Evolutionary conservation across 30 jellyfish, hydroid and myxozoan species (phyloP).

Genomic region (Turritopsis rubra): DNA sequence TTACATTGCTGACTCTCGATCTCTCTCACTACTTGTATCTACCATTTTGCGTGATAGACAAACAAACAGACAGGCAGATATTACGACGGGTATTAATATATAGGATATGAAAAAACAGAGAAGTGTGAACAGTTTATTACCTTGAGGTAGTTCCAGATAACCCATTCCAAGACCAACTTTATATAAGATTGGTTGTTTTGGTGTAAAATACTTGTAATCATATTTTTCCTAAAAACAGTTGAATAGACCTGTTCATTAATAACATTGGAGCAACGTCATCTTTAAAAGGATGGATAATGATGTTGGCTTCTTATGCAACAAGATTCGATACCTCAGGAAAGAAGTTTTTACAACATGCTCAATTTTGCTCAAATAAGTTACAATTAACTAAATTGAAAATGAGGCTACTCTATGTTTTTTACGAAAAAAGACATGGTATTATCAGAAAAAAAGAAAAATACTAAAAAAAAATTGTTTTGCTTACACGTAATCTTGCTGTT

Average conservation of each 20-base stretch:
- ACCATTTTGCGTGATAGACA: no score
- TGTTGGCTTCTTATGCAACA: no score
- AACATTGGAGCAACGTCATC: no score
- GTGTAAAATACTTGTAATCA: conserved; percentile 54
- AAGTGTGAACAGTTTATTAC: conserved; percentile 23
- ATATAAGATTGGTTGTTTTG: conserved; percentile 61
- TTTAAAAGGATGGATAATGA: no score
- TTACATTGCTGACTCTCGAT: no score
- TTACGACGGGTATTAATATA: not conserved
- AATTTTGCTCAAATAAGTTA: no score
- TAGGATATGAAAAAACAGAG: not conserved
- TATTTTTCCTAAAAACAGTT: conserved; percentile 58
- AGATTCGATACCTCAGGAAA: no score
- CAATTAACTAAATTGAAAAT: no score
- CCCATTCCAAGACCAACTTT: conserved; percentile 99
- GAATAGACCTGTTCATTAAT: no score
- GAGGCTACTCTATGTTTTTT: no score
- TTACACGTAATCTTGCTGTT: conserved; percentile 34
- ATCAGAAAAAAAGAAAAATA: not conserved
- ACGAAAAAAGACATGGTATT: not conserved
- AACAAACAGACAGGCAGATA: no score
- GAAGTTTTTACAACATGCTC: conserved; percentile 1
- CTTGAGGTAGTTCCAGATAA: conserved; percentile 96
- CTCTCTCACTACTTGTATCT: no score
- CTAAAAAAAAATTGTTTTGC: not conserved